Conservation (phyloP, 2,888 invertebrate species). For the Apodemia hepburni region DNA sequence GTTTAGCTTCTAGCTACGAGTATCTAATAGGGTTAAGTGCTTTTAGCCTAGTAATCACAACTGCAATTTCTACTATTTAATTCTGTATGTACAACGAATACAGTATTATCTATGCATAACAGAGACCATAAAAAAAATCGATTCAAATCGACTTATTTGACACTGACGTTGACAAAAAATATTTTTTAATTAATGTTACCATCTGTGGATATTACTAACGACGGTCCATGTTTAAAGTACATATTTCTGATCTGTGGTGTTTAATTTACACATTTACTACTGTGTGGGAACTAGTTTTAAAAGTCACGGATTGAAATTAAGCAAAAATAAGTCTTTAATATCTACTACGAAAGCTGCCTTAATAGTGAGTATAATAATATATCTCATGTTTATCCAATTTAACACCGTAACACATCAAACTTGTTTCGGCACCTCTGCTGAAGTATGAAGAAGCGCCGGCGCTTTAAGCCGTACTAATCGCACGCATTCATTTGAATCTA, state of each 20-base stretch:
- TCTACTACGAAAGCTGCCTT: constrained; percentile 5
- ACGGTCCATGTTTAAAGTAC: not conserved
- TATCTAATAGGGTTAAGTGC: too few relatives aligned
- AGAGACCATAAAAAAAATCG: too few relatives aligned
- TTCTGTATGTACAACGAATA: too few relatives aligned
- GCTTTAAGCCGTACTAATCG: constrained; percentile 42
- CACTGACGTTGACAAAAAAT: too few relatives aligned
- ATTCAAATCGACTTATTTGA: too few relatives aligned
- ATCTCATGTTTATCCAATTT: constrained; percentile 49
- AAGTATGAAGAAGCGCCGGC: constrained; percentile 40
- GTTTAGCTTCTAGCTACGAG: too few relatives aligned
- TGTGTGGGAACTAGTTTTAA: not conserved
- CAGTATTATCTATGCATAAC: too few relatives aligned
- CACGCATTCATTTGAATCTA: constrained; percentile 61
- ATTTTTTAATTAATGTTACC: not conserved
- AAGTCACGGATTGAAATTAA: constrained; percentile 11
- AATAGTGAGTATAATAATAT: constrained; percentile 38
- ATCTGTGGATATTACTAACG: too few relatives aligned
- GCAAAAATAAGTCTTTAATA: not conserved
- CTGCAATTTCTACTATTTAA: too few relatives aligned
- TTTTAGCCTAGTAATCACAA: too few relatives aligned
- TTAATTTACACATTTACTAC: too few relatives aligned
- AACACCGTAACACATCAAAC: constrained; percentile 54
- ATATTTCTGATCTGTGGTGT: not conserved
- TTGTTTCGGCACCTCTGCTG: constrained; percentile 41